Evolutionary conservation across 2,113 vertebrate species (phyloP).

Genomic region (Oriolus oriolus): DNA sequence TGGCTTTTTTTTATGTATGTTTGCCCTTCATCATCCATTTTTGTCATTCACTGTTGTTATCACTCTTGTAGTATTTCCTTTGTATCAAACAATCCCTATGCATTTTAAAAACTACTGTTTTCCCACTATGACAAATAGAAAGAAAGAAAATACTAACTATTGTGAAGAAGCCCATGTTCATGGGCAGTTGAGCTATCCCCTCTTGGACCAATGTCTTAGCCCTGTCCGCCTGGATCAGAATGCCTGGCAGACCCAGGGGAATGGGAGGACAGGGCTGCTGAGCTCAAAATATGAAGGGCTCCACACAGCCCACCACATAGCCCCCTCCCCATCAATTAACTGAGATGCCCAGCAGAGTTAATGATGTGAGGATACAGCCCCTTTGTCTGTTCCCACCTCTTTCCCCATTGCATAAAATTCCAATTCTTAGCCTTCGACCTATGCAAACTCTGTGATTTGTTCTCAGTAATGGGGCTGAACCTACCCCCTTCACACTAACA

Average conservation of each 20-base stretch:
- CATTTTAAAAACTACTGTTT: neutral
- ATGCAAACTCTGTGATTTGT: neutral
- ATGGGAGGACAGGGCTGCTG: neutral
- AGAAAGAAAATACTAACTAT: neutral
- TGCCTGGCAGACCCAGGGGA: neutral
- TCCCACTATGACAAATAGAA: neutral
- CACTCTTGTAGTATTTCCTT: neutral
- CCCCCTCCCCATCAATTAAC: neutral
- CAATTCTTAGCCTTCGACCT: neutral
- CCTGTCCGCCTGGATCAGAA: neutral
- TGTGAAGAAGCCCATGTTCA: neutral
- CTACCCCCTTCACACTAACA: conserved; percentile 9
- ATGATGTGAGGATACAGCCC: neutral
- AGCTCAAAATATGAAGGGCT: neutral
- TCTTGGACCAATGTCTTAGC: neutral
- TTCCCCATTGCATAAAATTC: neutral
- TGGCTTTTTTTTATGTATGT: neutral
- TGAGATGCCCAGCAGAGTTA: neutral
- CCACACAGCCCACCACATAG: neutral
- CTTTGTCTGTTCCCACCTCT: neutral
- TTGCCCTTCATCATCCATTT: neutral
- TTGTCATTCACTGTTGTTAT: neutral
- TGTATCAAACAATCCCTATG: neutral
- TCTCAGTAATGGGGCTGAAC: conserved; percentile 40
- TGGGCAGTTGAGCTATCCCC: neutral